A percentile compares a stretch with the other conserved stretches of the same genome.
These are phyloP conservation scores for Gnatocerus cornutus DNA, from an alignment of 2,888 invertebrate genomes.

Conservation along the genomic window DNA sequence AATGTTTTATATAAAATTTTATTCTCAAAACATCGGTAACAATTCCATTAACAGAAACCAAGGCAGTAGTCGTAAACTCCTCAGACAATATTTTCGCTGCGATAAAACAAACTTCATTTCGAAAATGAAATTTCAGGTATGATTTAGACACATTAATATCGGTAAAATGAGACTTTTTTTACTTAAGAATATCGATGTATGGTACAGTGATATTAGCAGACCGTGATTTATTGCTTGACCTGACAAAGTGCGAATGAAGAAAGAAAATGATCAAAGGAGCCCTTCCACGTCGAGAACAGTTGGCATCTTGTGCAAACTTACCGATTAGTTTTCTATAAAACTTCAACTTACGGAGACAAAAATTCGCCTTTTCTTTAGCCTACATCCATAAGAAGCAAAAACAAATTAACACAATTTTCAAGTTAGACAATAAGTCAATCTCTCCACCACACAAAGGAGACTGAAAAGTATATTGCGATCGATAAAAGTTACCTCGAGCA, in stretches of 20 bases:
- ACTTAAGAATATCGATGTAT: constrained; percentile 8
- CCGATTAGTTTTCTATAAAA: constrained; percentile 56
- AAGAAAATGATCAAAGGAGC: constrained; percentile 63
- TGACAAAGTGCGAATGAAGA: constrained; percentile 64
- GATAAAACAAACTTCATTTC: constrained; percentile 4
- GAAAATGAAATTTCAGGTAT: constrained; percentile 13
- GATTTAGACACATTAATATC: constrained; percentile 26
- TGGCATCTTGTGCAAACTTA: constrained; percentile 55
- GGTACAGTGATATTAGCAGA: constrained; percentile 61
- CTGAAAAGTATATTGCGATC: too few relatives aligned
- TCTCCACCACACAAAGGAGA: too few relatives aligned
- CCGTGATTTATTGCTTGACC: constrained; percentile 63
- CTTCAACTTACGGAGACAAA: background rate
- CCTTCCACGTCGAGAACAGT: constrained; percentile 59
- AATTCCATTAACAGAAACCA: constrained; percentile 27
- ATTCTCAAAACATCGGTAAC: constrained; percentile 23
- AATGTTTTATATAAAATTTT: constrained; percentile 35
- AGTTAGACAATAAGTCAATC: too few relatives aligned
- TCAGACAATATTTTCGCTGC: constrained; percentile 10
- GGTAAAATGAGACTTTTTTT: constrained; percentile 18
- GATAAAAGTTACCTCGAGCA: too few relatives aligned
- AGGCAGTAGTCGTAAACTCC: constrained; percentile 18
- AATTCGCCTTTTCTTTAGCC: background rate
- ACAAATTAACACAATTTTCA: too few relatives aligned
- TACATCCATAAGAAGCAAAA: too few relatives aligned